phyloP scores from a whole-genome alignment of 2,113 vertebrate genomes.

The Marcusenius ussheri region DNA sequence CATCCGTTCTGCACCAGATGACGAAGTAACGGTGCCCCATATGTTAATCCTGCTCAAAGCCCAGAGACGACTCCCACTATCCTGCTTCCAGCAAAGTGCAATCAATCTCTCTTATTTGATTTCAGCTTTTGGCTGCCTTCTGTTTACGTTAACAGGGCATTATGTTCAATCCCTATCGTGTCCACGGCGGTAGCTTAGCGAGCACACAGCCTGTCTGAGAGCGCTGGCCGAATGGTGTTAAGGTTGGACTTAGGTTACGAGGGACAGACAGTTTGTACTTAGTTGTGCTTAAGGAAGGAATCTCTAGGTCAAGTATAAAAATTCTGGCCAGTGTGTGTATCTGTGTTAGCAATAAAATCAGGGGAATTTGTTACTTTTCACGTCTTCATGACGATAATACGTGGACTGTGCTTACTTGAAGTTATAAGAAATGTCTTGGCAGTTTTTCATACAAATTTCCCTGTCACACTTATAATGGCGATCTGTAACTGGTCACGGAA shows the following conservation, averaged over 20 bases:
- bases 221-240: constrained; percentile 61
- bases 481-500: background rate
- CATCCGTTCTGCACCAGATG: constrained; percentile 48
- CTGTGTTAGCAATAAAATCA: background rate
- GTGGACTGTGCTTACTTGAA: background rate
- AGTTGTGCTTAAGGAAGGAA: constrained; percentile 26
- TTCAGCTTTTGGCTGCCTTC: constrained; percentile 64
- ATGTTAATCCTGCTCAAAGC: constrained; percentile 61
- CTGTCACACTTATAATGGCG: background rate
- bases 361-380: background rate
- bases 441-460: background rate
- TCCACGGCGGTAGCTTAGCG: constrained; percentile 59
- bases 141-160: constrained; percentile 63
- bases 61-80: constrained; percentile 63
- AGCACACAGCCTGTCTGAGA: constrained; percentile 43
- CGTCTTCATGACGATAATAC: background rate
- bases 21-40: constrained; percentile 59
- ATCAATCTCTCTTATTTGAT: constrained; percentile 71
- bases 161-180: constrained; percentile 67
- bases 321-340: background rate
- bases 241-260: constrained; percentile 56
- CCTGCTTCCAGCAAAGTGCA: constrained; percentile 63
- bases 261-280: background rate
- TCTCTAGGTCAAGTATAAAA: background rate
- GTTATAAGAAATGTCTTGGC: background rate